phyloP scores from a whole-genome alignment of 2,113 vertebrate species.

The Beaufortia kweichowensis region DNA sequence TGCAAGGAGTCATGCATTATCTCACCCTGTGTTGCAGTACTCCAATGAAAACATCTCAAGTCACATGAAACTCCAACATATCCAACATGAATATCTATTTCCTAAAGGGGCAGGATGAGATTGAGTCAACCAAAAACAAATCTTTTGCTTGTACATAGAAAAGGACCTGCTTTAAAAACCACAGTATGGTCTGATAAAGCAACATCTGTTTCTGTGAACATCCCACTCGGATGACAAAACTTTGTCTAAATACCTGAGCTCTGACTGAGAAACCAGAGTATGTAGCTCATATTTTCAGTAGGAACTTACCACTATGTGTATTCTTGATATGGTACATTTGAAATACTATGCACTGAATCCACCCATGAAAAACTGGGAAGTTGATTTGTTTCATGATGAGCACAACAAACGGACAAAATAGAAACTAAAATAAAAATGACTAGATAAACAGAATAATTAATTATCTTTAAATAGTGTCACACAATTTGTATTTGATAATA shows the following conservation, averaged over 20 bases:
- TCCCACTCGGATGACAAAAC: conserved; percentile 61
- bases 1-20: neutral
- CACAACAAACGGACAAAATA: conserved; percentile 75
- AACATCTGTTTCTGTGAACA: conserved; percentile 54
- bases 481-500: conserved; percentile 82
- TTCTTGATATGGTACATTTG: conserved; percentile 61
- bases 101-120: conserved; percentile 25
- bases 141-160: conserved; percentile 44
- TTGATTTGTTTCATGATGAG: conserved; percentile 67
- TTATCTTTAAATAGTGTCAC: conserved; percentile 85
- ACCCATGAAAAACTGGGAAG: conserved; percentile 64
- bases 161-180: conserved; percentile 42
- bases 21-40: conserved; percentile 1
- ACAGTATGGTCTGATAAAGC: conserved; percentile 55
- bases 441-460: conserved; percentile 80
- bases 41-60: neutral
- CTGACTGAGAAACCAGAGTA: conserved; percentile 67
- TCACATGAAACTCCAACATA: neutral
- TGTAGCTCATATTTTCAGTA: conserved; percentile 57
- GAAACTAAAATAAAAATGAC: conserved; percentile 65
- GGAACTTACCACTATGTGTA: conserved; percentile 51
- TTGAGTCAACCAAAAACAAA: conserved; percentile 4
- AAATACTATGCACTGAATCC: conserved; percentile 69
- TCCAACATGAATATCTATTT: conserved; percentile 50
- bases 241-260: conserved; percentile 80